phyloP scores from a whole-genome alignment of 2,113 vertebrate species.

The Chamaetylas fuelleborni region DNA sequence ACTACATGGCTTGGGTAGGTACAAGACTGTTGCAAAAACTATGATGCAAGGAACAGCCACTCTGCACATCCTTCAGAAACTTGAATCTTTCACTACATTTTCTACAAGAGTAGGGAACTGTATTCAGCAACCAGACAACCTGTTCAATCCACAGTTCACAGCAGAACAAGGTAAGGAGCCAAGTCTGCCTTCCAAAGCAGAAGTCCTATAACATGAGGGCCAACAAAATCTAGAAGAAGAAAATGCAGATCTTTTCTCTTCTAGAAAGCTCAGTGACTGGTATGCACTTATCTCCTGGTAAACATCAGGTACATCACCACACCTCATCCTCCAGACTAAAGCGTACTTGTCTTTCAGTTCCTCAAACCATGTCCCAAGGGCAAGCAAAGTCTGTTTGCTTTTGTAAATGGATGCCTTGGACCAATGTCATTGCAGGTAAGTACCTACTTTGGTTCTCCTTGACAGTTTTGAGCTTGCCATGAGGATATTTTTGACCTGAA shows the following conservation, averaged over 20 bases:
- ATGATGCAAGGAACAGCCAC: not conserved
- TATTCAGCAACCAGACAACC: not conserved
- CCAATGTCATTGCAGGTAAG: not conserved
- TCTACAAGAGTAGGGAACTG: not conserved
- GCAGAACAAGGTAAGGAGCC: not conserved
- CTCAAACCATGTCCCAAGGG: not conserved
- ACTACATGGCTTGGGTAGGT: not conserved
- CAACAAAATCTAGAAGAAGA: not conserved
- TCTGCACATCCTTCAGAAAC: not conserved
- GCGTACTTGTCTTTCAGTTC: not conserved
- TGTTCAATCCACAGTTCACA: not conserved
- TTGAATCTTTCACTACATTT: not conserved
- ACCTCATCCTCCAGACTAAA: not conserved
- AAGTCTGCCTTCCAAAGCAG: not conserved
- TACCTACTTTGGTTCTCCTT: not conserved
- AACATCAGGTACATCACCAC: not conserved
- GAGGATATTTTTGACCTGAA: not conserved
- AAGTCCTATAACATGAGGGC: not conserved
- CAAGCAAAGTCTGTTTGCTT: not conserved
- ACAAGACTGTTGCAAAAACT: not conserved
- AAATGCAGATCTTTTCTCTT: not conserved
- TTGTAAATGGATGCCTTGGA: not conserved
- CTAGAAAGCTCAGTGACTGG: not conserved
- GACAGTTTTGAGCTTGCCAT: not conserved
- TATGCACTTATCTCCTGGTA: not conserved